Base-by-base conservation (phyloP, 2,113 vertebrate species). In the Neofelis nebulosa region DNA sequence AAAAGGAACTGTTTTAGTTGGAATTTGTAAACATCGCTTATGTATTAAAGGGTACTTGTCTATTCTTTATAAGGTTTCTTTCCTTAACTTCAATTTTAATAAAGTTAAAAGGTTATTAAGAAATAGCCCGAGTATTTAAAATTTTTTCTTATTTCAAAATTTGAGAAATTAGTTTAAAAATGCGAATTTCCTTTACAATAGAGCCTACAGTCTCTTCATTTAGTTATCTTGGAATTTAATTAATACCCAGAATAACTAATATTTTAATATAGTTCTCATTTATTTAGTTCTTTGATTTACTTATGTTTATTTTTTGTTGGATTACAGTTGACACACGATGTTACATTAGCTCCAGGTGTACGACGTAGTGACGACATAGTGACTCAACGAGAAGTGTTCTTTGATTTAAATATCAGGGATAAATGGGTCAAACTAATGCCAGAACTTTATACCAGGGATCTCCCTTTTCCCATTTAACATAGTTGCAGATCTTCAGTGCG, bases 41-140 rank as follows among this genome's bases (percentile, higher is more conserved):
- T 48, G 33, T 84, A 50, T 95, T 52, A 69, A 96, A 65, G 52
- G 21, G 15, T 61, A 76, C 23, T 76, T 80, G 5, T 9, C 38
- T 74, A 1, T 73, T 95, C 5, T 68, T 92, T 48, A 29, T 50
- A 80, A 41, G 21, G 0, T 69, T 82, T 86, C 82, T n/a, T 91
- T 87, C 45, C 19, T 38, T 74, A 57, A 88, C 16, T 4, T 2
- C 13, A 66, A 2, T 89, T 86, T 85, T 86, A 76, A 89, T 50
- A 88, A 88, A 18, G 21, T 81, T 88, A 80, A 80, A 73, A 92
- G 38, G 19, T 76, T 3, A 29, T 92, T 81, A 66, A 91, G 45
- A 97, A 90, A 84, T 55, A 89, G 36, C 29, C 5, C 36, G 23
- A 83, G 27, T 89, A 92, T 89, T 97, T 81, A n/a, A 85, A 95